Conservation (phyloP, 2,888 invertebrate genomes). For the Drosophila subquinaria region DNA sequence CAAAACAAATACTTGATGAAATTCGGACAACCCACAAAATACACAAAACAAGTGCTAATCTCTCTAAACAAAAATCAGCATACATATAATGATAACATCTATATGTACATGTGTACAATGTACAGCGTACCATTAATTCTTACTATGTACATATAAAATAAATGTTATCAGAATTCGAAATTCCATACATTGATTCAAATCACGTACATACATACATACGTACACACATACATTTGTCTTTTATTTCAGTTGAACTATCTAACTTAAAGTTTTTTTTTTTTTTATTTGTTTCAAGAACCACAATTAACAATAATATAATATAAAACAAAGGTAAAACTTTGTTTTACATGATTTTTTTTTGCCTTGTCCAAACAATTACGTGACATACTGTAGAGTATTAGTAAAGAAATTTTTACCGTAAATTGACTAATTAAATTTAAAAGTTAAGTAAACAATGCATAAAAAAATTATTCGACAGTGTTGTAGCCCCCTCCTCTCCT, state of each 20-base stretch:
- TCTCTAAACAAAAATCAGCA: neutral
- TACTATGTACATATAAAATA: neutral
- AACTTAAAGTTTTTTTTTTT: no score
- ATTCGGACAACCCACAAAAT: neutral
- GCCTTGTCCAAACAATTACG: neutral
- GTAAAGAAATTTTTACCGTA: constrained; percentile 11
- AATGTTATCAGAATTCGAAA: constrained; percentile 53
- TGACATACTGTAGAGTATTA: neutral
- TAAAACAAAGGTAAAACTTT: no score
- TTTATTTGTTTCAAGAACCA: no score
- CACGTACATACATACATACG: constrained; percentile 20
- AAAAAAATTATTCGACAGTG: constrained; percentile 19
- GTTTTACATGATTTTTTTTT: no score
- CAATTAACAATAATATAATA: no score
- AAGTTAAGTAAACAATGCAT: constrained; percentile 16
- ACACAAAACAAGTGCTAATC: constrained; percentile 2
- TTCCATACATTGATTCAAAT: constrained; percentile 40
- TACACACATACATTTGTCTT: no score
- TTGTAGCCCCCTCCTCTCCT: neutral
- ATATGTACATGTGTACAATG: constrained; percentile 1
- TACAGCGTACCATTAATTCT: neutral
- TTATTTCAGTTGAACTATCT: no score
- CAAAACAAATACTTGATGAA: no score
- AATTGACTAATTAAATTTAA: constrained; percentile 47
- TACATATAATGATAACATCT: neutral